Evolutionary conservation across 2,113 vertebrate genomes (phyloP), one percentile per base, ranked within the genome.

Genomic region (Maccullochella peelii): DNA sequence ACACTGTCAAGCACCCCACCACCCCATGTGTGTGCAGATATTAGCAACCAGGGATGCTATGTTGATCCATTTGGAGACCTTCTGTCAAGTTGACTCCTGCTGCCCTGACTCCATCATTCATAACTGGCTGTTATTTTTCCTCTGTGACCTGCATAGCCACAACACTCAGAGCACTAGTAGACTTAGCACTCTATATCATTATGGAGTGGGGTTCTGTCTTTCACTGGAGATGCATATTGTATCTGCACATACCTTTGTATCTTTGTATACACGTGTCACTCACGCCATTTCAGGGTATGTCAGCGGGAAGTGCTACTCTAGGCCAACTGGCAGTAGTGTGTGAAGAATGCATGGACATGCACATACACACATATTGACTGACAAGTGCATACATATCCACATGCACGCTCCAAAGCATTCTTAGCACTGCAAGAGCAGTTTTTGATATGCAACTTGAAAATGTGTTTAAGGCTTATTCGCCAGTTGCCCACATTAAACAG

Each of bases 51-150:
- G 57, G 90, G 89, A 92, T 85, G 82, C 80, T 57, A 57, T 91
- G 93, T 94, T 93, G 90, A 92, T 94, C 91, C 92, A 89, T 92
- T 88, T 58, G 69, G 85, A 91, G 92, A 86, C 90, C 77, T 71
- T 62, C 86, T 88, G 89, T 92, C 91, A 94, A 95, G 91, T 93
- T 93, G 91, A 89, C 84, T 91, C 93, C 90, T 62, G 89, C 89
- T 91, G 91, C 71, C 70, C 40, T 77, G 90, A 77, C 89, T 94
- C 92, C 92, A 93, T 94, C 93, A 91, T 85, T 93, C 90, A 90
- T 86, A 82, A 86, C 80, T 82, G 79, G 82, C 87, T 54, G 69
- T 73, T 90, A 77, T 86, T 87, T 87, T 89, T 74, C 79, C 83
- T 74, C 69, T 86, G 73, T 8, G 30, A 65, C 42, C 66, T 27